phyloP scores from a whole-genome alignment of 1,140 invertebrate species.

The Medauroidea extradentata region DNA sequence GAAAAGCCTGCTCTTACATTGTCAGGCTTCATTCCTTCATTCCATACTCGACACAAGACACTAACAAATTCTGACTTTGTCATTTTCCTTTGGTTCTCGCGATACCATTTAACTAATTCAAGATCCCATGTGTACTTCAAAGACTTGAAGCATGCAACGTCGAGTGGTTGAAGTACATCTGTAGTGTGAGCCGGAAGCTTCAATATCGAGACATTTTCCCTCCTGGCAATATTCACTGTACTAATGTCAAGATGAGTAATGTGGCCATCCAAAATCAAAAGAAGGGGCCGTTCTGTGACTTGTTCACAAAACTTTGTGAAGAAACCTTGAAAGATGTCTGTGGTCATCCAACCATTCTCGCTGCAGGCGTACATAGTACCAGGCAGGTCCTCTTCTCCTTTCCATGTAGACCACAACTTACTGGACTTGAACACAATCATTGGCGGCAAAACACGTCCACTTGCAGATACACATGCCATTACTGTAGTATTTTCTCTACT shows the following conservation, averaged over 20 bases:
- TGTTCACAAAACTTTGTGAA: slow-evolving; percentile 3
- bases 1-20: slow-evolving; percentile 8
- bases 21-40: slow-evolving; percentile 2
- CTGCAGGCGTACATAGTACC: slow-evolving; percentile 9
- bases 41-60: slow-evolving; percentile 6
- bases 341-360: slow-evolving; percentile 15
- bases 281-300: slow-evolving; percentile 7
- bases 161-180: slow-evolving; percentile 11
- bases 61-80: slow-evolving; percentile 5
- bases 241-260: slow-evolving; percentile 8
- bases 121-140: slow-evolving; percentile 12
- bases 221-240: slow-evolving; percentile 6
- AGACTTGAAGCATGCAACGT: slow-evolving; percentile 9
- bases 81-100: slow-evolving; percentile 9
- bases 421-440: no score
- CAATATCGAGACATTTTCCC: slow-evolving; percentile 4
- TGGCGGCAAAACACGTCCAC: slow-evolving; percentile 2
- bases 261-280: slow-evolving; percentile 15
- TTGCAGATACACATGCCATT: slow-evolving; percentile 11
- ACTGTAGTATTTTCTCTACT: slow-evolving; percentile 14
- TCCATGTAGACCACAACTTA: no score
- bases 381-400: slow-evolving; percentile 10
- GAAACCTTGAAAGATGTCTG: slow-evolving; percentile 8
- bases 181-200: slow-evolving; percentile 15
- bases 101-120: slow-evolving; percentile 9